Evolutionary conservation across 2,113 vertebrate species (phyloP).

Genomic region (Catharus minimus): DNA sequence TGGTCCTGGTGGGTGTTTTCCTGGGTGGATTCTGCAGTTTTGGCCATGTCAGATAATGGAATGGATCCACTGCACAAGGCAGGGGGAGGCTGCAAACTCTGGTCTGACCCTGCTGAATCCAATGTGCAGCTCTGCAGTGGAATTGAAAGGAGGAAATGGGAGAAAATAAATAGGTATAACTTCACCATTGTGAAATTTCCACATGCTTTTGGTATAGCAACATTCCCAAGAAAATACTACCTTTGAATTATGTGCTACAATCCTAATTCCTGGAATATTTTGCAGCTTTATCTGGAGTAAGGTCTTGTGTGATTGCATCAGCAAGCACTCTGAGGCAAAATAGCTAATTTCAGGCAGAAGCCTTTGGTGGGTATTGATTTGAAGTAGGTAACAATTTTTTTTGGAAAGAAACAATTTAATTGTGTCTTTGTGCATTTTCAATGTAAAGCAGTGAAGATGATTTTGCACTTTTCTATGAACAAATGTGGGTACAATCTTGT

Average conservation of each 20-base stretch:
- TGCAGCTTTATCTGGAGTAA: background rate
- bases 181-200: background rate
- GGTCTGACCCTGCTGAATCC: background rate
- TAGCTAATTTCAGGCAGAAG: background rate
- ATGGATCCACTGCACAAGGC: background rate
- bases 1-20: background rate
- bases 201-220: background rate
- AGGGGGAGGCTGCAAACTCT: background rate
- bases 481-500: accelerated
- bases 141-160: background rate
- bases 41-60: accelerated
- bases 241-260: background rate
- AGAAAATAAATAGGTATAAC: background rate
- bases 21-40: background rate
- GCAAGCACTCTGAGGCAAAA: background rate
- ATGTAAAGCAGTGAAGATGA: background rate
- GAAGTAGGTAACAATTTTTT: background rate
- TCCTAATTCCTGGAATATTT: accelerated
- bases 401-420: background rate
- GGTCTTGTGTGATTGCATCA: background rate
- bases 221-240: accelerated
- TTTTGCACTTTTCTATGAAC: background rate
- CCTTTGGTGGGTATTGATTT: background rate
- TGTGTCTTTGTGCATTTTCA: background rate
- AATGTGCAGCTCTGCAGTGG: background rate